Percentiles rank a stretch among this genome's conserved stretches.
Evolutionary conservation across 35 echinoderm and acorn worm species (phyloP).

Genomic region (Heliocidaris tuberculata): DNA sequence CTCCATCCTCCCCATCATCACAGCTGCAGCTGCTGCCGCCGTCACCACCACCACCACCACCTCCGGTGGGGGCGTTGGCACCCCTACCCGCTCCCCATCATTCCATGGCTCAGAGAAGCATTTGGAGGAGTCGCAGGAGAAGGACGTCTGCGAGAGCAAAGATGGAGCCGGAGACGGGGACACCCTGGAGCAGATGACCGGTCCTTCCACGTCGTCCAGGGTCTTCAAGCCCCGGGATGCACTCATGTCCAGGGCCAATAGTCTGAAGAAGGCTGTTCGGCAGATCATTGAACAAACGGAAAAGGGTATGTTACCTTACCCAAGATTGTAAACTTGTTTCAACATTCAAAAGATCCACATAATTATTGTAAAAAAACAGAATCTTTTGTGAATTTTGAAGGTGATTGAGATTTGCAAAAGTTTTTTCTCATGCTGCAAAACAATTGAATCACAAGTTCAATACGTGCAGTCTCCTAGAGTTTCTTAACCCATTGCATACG

Average conservation of each 20-base stretch:
- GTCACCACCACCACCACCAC: background rate
- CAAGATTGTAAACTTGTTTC: background rate
- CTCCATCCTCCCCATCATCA: conserved; percentile 26
- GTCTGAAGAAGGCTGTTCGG: conserved; percentile 93
- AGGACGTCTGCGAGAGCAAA: conserved; percentile 47
- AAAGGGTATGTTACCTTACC: conserved; percentile 59
- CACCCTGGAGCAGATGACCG: conserved; percentile 71
- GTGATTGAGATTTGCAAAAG: no score
- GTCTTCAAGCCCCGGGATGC: conserved; percentile 87
- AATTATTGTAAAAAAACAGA: no score
- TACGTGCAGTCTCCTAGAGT: no score
- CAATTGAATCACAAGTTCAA: no score
- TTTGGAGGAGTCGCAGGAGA: conserved; percentile 60
- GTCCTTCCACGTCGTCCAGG: conserved; percentile 68
- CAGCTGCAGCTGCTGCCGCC: conserved; percentile 6
- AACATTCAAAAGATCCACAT: background rate
- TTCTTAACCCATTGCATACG: no score
- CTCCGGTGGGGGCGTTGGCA: conserved; percentile 12
- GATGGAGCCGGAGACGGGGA: conserved; percentile 65
- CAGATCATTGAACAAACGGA: conserved; percentile 99
- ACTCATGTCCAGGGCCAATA: conserved; percentile 84
- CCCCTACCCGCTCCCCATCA: background rate
- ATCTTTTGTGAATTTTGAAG: no score
- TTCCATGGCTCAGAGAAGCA: conserved; percentile 72
- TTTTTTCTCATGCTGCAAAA: no score